Evolutionary conservation across 2,113 vertebrate genomes (phyloP).

Genomic region (Bubo bubo): DNA sequence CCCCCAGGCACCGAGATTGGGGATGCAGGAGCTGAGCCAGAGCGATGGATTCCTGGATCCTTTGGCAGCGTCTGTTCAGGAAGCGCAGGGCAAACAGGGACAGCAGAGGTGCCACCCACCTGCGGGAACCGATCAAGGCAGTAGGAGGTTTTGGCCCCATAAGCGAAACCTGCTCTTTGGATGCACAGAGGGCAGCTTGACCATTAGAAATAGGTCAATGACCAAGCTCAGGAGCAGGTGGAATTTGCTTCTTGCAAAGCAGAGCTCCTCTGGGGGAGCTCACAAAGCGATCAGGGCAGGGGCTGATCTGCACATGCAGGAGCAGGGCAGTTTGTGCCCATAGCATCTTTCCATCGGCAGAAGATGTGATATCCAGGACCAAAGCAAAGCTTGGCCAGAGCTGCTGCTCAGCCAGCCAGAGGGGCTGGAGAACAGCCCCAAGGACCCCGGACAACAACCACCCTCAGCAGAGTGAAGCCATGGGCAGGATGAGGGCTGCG

Average conservation of each 20-base stretch:
- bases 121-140: background rate
- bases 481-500: accelerated
- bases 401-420: background rate
- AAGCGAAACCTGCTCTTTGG: background rate
- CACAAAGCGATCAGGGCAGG: background rate
- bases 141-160: background rate
- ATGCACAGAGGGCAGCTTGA: background rate
- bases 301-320: background rate
- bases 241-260: background rate
- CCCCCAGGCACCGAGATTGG: accelerated
- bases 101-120: background rate
- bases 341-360: background rate
- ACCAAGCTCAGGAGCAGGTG: background rate
- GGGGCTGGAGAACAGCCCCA: background rate
- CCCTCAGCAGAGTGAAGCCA: background rate
- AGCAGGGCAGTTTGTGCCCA: background rate
- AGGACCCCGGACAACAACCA: background rate
- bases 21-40: background rate
- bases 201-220: background rate
- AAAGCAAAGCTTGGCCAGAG: background rate
- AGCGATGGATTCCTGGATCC: background rate
- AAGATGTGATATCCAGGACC: background rate
- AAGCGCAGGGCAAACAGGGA: background rate
- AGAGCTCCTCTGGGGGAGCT: background rate
- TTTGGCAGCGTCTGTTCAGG: background rate